phyloP scores from a whole-genome alignment of 2,113 vertebrate genomes.

The Lasiurus borealis region DNA sequence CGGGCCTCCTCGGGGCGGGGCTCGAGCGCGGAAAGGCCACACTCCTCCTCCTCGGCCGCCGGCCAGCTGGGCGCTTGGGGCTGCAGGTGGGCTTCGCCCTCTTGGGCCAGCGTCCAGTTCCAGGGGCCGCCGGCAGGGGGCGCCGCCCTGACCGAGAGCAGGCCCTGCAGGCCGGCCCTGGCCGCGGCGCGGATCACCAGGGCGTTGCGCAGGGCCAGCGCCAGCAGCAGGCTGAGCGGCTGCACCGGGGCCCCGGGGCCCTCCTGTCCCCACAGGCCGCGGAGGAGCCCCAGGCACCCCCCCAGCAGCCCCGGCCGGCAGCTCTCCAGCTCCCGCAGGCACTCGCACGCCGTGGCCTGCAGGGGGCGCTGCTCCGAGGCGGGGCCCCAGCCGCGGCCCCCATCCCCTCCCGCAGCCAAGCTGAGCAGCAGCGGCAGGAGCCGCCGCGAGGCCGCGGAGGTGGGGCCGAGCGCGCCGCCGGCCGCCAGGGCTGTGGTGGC shows the following conservation, averaged over 20 bases:
- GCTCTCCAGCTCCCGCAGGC: conserved; percentile 91
- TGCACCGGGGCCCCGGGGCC: conserved; percentile 86
- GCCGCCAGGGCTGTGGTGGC: conserved; percentile 88
- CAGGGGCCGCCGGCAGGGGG: neutral
- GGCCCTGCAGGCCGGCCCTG: conserved; percentile 81
- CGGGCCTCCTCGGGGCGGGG: conserved; percentile 86
- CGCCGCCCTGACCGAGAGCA: conserved; percentile 82
- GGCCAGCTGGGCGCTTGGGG: conserved; percentile 64
- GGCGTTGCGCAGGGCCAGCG: conserved; percentile 87
- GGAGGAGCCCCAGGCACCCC: conserved; percentile 88
- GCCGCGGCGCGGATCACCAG: conserved; percentile 84
- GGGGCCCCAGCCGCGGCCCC: conserved; percentile 75
- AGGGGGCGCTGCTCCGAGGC: conserved; percentile 79
- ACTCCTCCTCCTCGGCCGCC: neutral
- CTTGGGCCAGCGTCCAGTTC: conserved; percentile 77
- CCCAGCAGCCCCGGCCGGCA: conserved; percentile 90
- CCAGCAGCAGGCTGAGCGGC: conserved; percentile 88
- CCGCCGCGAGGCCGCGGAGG: conserved; percentile 83
- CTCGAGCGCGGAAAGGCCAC: neutral
- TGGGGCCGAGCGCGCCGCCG: conserved; percentile 82
- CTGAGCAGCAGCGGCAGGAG: conserved; percentile 89
- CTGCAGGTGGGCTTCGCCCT: conserved; percentile 56
- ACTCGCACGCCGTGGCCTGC: conserved; percentile 89
- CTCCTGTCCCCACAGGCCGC: conserved; percentile 86
- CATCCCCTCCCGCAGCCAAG: conserved; percentile 84